Percentiles rank a stretch among this genome's conserved stretches.
These are phyloP conservation scores for Hipposideros armiger DNA, from an alignment of 2,113 vertebrate genomes.

Conservation along the genomic window DNA sequence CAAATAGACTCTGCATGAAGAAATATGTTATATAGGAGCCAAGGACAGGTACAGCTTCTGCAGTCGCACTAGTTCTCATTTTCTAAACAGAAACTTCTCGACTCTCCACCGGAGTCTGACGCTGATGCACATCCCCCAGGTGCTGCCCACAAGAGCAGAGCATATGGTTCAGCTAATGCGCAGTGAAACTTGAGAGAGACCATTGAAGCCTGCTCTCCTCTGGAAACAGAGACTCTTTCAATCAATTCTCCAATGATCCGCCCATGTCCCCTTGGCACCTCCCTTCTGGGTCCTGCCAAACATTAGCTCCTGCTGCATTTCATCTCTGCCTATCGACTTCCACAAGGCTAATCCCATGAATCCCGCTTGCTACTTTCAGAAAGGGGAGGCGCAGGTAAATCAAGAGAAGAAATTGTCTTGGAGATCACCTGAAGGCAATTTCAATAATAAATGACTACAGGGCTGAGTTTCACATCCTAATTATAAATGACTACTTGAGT, in stretches of 20 bases:
- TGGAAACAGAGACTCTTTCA: slow-evolving; percentile 69
- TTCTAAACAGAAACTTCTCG: slow-evolving; percentile 63
- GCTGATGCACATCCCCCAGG: neutral
- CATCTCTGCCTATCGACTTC: slow-evolving; percentile 84
- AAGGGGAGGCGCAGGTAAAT: slow-evolving; percentile 74
- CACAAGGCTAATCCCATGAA: slow-evolving; percentile 81
- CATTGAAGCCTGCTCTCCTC: slow-evolving; percentile 65
- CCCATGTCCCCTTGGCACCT: slow-evolving; percentile 53
- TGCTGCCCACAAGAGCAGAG: slow-evolving; percentile 57
- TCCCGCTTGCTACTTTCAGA: slow-evolving; percentile 85
- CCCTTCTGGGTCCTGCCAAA: slow-evolving; percentile 83
- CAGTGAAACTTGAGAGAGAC: slow-evolving; percentile 67
- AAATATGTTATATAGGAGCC: neutral
- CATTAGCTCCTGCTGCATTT: slow-evolving; percentile 85
- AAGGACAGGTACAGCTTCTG: neutral
- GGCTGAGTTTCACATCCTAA: slow-evolving; percentile 80
- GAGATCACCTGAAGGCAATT: slow-evolving; percentile 85
- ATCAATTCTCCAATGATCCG: slow-evolving; percentile 65
- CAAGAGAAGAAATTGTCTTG: slow-evolving; percentile 81
- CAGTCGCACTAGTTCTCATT: slow-evolving; percentile 1
- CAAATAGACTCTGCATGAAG: neutral
- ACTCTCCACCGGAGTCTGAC: slow-evolving; percentile 27
- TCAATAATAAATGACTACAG: slow-evolving; percentile 85
- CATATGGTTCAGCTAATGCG: slow-evolving; percentile 73
- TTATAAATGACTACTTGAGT: slow-evolving; percentile 83